These are phyloP conservation scores for Synergus umbraculus DNA, from an alignment of 2,888 invertebrate genomes.

Conservation along the genomic window DNA sequence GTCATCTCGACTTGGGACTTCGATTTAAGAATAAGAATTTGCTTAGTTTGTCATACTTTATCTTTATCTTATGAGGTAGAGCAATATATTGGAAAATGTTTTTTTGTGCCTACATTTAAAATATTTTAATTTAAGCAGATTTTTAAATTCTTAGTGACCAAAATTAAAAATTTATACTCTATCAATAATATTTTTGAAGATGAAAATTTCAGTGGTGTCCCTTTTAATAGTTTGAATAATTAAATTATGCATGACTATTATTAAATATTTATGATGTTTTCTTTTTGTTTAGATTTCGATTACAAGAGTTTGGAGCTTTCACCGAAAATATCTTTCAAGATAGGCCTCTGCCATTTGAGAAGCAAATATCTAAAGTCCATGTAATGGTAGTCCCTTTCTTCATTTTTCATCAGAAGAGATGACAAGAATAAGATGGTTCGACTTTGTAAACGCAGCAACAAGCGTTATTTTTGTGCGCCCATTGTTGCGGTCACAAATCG, in stretches of 20 bases:
- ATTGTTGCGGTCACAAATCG: slow-evolving; percentile 79
- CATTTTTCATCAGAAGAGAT: slow-evolving; percentile 4
- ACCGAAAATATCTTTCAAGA: neutral
- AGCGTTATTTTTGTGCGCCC: slow-evolving; percentile 73
- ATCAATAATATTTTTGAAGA: neutral
- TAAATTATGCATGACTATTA: neutral
- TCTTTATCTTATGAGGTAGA: neutral
- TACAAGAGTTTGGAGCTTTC: neutral
- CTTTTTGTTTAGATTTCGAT: neutral
- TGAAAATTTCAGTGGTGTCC: neutral
- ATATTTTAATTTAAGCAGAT: too few relatives aligned
- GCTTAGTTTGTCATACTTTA: neutral
- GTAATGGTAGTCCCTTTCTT: neutral
- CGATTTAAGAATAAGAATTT: neutral
- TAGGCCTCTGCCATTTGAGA: neutral
- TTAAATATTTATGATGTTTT: neutral
- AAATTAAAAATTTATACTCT: neutral
- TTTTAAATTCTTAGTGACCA: too few relatives aligned
- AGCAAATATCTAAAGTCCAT: neutral
- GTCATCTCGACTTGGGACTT: neutral
- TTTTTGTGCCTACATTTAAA: neutral
- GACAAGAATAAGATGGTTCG: slow-evolving; percentile 54
- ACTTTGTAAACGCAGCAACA: slow-evolving; percentile 73
- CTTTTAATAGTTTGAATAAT: neutral
- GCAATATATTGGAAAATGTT: neutral